Base-by-base conservation (phyloP, 2,797 vertebrate genomes). In the Hippoglossus hippoglossus region DNA sequence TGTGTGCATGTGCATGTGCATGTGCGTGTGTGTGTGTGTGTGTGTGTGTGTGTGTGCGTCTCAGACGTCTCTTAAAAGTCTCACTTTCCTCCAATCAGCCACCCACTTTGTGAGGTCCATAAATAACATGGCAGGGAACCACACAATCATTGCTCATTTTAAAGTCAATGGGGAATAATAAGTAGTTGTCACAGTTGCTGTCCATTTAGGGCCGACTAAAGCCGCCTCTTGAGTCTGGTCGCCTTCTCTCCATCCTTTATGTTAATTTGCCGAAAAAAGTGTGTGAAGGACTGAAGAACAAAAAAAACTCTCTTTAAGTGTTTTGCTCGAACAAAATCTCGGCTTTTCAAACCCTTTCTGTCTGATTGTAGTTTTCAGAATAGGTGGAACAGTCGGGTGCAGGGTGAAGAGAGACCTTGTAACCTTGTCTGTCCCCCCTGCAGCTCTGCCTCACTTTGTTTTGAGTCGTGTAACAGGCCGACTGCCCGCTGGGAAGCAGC, bases 401-500 rank as follows among this genome's bases (percentile, higher is more conserved):
- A 18, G 18, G 13, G 22, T 36, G 61, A 46, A 12, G 66, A 62
- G 68, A 71, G 63, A 68, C 73, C 50, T 73, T 53, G 54, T 83
- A 77, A 96, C 96, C 96, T 96, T 96, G 88, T 96, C 96, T 50
- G 94, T 83, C 0, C 94, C 79, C 96, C 96, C 63, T 95, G 96
- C 10, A 95, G 93, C 0, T 91, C 94, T 0, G 91, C 93, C 74
- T 95, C 91, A 0, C 81, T 95, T 49, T 96, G 83, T 95, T 95
- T 88, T 95, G 95, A 1, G 94, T 94, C 91, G 95, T 95, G 67
- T 93, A 94, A 77, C 94, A 95, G 67, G 95, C 93, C 0, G 94
- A 94, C 64, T 96, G 96, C 0, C 95, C 95, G 0, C 95, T 95
- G 11, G 96, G 94, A 28, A 95, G 94, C 60, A 97, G 93, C 56